Evolutionary conservation across 2,113 vertebrate genomes (phyloP).

Genomic region (Scomber scombrus): DNA sequence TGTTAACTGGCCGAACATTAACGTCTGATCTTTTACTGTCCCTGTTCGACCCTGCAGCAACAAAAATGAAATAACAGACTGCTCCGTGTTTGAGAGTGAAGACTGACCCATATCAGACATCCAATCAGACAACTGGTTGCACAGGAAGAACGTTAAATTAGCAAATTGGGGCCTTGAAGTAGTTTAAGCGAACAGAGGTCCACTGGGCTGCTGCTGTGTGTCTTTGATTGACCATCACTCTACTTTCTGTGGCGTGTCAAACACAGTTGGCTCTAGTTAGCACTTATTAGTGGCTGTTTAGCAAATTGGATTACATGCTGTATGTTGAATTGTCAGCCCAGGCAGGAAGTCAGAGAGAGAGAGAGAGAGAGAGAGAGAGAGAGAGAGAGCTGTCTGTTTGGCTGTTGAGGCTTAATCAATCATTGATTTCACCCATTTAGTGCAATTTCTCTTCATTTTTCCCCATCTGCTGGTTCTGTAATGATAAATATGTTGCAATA

Average conservation of each 20-base stretch:
- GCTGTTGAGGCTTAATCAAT: not conserved
- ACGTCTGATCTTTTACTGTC: slow-evolving; percentile 22
- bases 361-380: not conserved
- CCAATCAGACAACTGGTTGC: slow-evolving; percentile 23
- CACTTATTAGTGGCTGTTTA: slow-evolving; percentile 20
- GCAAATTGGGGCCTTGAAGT: slow-evolving; percentile 10
- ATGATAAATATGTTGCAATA: no score
- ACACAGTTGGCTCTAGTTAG: not conserved
- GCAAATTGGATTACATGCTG: not conserved
- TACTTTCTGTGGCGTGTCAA: not conserved
- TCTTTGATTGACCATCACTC: not conserved
- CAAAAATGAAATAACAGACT: slow-evolving; percentile 10
- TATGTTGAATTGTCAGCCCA: slow-evolving; percentile 10
- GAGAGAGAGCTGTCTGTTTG: not conserved
- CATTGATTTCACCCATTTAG: not conserved
- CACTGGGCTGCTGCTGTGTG: not conserved
- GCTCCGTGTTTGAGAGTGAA: slow-evolving; percentile 10
- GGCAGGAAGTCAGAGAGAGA: not conserved
- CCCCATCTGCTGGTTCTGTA: no score
- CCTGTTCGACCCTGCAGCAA: slow-evolving; percentile 1
- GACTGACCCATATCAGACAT: slow-evolving; percentile 16
- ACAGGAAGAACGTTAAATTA: slow-evolving; percentile 14
- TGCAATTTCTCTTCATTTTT: not conserved
- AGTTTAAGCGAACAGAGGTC: not conserved
- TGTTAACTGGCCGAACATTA: slow-evolving; percentile 29